Conservation (phyloP, 2,888 invertebrate species). For the Galerucella pusilla region DNA sequence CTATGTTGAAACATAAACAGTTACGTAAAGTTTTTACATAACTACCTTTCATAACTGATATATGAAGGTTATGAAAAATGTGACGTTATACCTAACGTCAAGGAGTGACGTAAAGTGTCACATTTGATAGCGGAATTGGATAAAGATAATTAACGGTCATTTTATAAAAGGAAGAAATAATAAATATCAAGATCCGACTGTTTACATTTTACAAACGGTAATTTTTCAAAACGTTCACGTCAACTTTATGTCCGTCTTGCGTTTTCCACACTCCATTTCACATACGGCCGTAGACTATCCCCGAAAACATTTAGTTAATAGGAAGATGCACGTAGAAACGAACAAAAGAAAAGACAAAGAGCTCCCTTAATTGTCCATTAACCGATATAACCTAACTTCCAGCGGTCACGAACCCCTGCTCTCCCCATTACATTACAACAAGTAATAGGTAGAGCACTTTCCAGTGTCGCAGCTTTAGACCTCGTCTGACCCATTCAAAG, state of each 20-base stretch:
- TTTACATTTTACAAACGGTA: not conserved
- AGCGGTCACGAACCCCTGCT: slow-evolving; percentile 56
- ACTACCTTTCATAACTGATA: too few relatives aligned
- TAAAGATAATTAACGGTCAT: too few relatives aligned
- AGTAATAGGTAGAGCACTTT: slow-evolving; percentile 55
- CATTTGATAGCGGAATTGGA: too few relatives aligned
- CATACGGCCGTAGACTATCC: slow-evolving; percentile 27
- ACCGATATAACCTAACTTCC: slow-evolving; percentile 52
- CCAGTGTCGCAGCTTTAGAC: slow-evolving; percentile 38
- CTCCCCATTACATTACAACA: slow-evolving; percentile 53
- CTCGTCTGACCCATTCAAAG: slow-evolving; percentile 55
- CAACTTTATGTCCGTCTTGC: not conserved
- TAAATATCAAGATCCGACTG: too few relatives aligned
- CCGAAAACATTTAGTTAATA: slow-evolving; percentile 36
- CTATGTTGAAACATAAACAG: too few relatives aligned
- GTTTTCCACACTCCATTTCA: slow-evolving; percentile 22
- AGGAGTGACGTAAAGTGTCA: too few relatives aligned
- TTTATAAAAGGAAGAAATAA: too few relatives aligned
- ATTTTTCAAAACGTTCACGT: not conserved
- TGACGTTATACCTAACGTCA: too few relatives aligned
- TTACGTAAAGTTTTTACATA: too few relatives aligned
- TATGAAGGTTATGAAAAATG: too few relatives aligned
- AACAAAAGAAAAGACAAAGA: slow-evolving; percentile 44
- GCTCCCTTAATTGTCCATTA: slow-evolving; percentile 54
- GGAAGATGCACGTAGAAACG: slow-evolving; percentile 33